Conservation (phyloP, 2,797 vertebrate species). For the Schizopygopsis pylzovi region DNA sequence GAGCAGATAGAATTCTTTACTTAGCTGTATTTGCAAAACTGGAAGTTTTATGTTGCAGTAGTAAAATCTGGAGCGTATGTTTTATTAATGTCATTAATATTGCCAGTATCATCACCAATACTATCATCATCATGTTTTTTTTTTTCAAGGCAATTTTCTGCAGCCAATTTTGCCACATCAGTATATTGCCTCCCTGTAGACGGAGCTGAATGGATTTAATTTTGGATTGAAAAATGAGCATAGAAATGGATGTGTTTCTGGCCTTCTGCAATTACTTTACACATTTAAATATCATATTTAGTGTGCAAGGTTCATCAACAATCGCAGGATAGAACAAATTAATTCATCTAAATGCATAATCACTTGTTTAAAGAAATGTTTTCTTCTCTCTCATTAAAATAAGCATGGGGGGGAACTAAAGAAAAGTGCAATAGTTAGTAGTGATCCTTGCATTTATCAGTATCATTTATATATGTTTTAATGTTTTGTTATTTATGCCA, state of each 20-base stretch:
- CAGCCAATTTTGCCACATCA: neutral
- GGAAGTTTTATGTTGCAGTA: neutral
- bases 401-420: neutral
- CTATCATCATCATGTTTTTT: neutral
- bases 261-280: conserved; percentile 23
- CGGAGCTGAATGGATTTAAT: neutral
- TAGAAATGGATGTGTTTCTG: conserved; percentile 33
- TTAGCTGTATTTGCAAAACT: neutral
- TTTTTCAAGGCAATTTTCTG: neutral
- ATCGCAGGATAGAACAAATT: conserved; percentile 22
- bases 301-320: conserved; percentile 9
- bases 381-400: neutral
- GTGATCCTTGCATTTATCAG: neutral
- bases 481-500: neutral
- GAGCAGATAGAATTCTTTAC: conserved; percentile 27
- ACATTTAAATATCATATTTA: conserved; percentile 24
- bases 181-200: neutral
- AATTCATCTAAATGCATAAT: conserved; percentile 32
- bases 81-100: conserved; percentile 22
- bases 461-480: neutral
- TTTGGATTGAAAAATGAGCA: conserved; percentile 38
- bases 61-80: conserved; percentile 14
- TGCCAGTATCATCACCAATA: neutral
- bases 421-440: conserved; percentile 15
- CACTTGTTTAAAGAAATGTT: conserved; percentile 11